Evolutionary conservation across 2,888 invertebrate species (phyloP), one percentile per base, ranked within the genome.

Genomic region (Microplitis deprimator): DNA sequence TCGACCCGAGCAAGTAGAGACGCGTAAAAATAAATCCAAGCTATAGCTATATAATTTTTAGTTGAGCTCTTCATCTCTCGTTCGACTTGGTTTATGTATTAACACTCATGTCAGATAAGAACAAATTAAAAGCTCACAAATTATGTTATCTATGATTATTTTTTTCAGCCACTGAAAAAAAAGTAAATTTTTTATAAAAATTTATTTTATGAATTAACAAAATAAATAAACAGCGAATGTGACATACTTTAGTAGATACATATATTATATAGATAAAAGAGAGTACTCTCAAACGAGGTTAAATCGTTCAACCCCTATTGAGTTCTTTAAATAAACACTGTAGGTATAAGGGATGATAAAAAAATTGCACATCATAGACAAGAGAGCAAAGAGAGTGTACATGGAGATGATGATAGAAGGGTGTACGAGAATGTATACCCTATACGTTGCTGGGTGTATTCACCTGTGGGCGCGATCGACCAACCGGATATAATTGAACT

Each of bases 401-500:
- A 13, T 8, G 50, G 50, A 50, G 50, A 50, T 50, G 50, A 50
- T 50, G 50, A 50, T 10, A 50, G 39, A 61, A 40, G 40, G 67
- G 59, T 6, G 39, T 39, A 41, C 41, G 38, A 50, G 62, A 70
- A 29, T 67, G 59, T 29, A 20, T 20, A 20, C 20, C 20, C 20
- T 20, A 41, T 61, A 73, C 62, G 38, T 71, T 75, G 50, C 13
- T 50, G 79, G 80, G 81, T 81, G 80, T 82, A 82, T 82, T 81
- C 81, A 82, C 82, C 82, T 82, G 82, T 81, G 81, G 82, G 77
- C 78, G 80, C 77, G 80, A 79, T 81, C 81, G 81, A 78, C 80
- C 74, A 82, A 82, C 82, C 82, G 81, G 68, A 82, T 80, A 82
- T 82, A 82, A 82, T 82, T 79, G 81, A 79, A 82, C 79, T 79